Conservation (phyloP, 2,888 invertebrate genomes). For the Adela reaumurella region DNA sequence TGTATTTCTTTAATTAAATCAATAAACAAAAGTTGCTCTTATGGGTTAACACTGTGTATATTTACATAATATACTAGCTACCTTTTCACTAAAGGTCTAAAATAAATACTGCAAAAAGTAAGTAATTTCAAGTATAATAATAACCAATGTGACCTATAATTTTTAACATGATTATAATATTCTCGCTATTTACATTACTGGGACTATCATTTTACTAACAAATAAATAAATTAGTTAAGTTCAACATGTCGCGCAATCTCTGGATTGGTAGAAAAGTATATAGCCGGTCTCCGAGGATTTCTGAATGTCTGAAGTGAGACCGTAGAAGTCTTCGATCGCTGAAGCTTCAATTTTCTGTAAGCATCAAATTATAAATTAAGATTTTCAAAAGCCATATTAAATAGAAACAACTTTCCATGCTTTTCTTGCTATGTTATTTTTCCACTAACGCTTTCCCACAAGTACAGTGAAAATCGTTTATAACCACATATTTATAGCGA, state of each 20-base stretch:
- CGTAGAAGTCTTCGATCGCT: conserved; percentile 99
- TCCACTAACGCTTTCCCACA: too few relatives aligned
- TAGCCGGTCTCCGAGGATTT: conserved; percentile 99
- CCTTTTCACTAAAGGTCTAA: background rate
- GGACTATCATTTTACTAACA: conserved; percentile 30
- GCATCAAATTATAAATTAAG: too few relatives aligned
- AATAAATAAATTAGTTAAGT: conserved; percentile 37
- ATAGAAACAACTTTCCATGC: too few relatives aligned
- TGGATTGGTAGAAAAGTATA: conserved; percentile 97
- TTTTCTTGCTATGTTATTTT: too few relatives aligned
- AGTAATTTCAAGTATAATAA: conserved; percentile 40
- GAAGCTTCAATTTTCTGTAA: conserved; percentile 98
- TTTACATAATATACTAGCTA: background rate
- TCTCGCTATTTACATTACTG: conserved; percentile 18
- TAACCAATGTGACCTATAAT: conserved; percentile 42
- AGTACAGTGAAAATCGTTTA: too few relatives aligned
- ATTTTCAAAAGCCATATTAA: too few relatives aligned
- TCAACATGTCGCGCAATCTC: conserved; percentile 64
- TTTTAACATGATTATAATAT: conserved; percentile 31
- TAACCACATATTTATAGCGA: too few relatives aligned
- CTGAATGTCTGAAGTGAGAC: conserved; percentile 96
- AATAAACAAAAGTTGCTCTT: too few relatives aligned
- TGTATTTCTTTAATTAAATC: too few relatives aligned
- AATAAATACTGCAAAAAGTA: background rate
- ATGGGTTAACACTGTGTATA: background rate